Base-by-base conservation (phyloP, 2,113 vertebrate genomes). In the Hystrix cristata region DNA sequence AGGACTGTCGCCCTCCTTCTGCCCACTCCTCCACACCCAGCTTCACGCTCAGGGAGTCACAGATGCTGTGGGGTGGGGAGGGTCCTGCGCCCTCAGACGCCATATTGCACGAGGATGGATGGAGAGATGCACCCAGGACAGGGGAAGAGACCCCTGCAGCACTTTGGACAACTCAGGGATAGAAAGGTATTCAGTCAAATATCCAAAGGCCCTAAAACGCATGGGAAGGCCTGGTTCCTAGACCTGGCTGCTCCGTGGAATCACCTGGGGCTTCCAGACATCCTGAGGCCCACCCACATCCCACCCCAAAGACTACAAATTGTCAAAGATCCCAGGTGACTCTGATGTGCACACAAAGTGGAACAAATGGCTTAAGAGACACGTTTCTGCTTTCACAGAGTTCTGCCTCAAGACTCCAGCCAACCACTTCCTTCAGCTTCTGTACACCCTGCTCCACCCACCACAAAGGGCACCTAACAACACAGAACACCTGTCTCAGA, bases 41-140 rank as follows among this genome's bases (percentile, higher is more conserved):
- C 55, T 60, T 74, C 69, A 43, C 71, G 69, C 60, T 1, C 25
- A 5, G 38, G 34, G 72, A 53, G 60, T 62, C 34, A 21, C 38
- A 53, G 79, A 81, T 27, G 34, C 15, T 19, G 23, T 5, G 18
- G 25, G 27, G 64, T 5, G 29, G 2, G 48, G 15, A 16, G 2
- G 10, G 14, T 46, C 67, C 46, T 64, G 21, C 74, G 87, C 15
- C 19, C 76, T 79, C n/a, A 16, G 34, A 23, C 29, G 16, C 71
- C 51, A 23, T 2, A 18, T 7, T 21, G 65, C 19, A 31, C 2
- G 0, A 57, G 5, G 23, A 27, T 7, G 2, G 43, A 48, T 0
- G 4, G 6, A 95, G 23, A 86, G 34, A 43, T 18, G n/a, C 15
- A 15, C 29, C 19, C 6, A 19, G 64, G 85, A 84, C 0, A 57